Percentiles rank a stretch among this genome's conserved stretches.
Conservation (phyloP, 2,888 invertebrate species). For the Ormyrus labotus region DNA sequence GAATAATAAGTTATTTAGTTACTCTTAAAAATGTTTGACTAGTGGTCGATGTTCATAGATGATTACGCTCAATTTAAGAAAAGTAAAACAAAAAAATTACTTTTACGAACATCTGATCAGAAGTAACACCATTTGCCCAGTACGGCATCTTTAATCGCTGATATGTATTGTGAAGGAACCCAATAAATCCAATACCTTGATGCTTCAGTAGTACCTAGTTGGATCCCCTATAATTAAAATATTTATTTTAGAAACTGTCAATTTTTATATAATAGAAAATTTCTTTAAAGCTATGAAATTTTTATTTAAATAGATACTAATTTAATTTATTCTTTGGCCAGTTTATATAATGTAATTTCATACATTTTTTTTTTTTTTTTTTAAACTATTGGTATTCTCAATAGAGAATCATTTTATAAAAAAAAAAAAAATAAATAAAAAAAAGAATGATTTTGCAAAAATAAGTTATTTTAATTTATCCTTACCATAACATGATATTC, state of each 20-base stretch:
- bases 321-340: too few relatives aligned
- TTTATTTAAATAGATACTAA: constrained; percentile 1
- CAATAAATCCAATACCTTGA: constrained; percentile 96
- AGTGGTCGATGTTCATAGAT: constrained; percentile 69
- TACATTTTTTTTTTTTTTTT: not conserved
- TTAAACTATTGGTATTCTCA: not conserved
- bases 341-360: too few relatives aligned
- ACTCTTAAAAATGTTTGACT: constrained; percentile 72
- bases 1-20: constrained; percentile 69
- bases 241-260: too few relatives aligned
- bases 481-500: constrained; percentile 94
- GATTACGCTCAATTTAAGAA: constrained; percentile 66
- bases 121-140: constrained; percentile 91
- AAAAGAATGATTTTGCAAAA: not conserved
- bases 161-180: constrained; percentile 94
- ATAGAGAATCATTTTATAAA: constrained; percentile 16
- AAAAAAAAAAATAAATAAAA: not conserved
- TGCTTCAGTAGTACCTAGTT: constrained; percentile 93
- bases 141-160: constrained; percentile 93
- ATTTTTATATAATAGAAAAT: constrained; percentile 55
- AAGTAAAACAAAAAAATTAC: constrained; percentile 51
- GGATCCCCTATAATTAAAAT: constrained; percentile 82
- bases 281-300: not conserved
- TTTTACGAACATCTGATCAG: constrained; percentile 75
- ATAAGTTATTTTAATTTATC: constrained; percentile 54